Conservation (phyloP, 2,888 invertebrate genomes). For the Leptopilina drosophilae region DNA sequence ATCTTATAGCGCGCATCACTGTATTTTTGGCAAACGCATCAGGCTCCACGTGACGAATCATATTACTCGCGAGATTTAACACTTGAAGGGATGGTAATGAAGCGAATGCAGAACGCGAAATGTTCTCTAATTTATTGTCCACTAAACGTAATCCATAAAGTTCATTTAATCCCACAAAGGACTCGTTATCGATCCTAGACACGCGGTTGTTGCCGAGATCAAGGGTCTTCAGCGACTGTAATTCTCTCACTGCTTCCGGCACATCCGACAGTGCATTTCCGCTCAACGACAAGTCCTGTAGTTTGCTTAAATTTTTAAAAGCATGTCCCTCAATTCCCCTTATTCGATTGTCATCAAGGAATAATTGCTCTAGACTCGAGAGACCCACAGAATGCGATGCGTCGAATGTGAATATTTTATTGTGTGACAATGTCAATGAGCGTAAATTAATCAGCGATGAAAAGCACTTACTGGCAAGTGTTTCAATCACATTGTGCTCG, state of each 20-base stretch:
- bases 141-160: conserved; percentile 87
- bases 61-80: conserved; percentile 89
- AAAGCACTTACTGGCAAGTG: conserved; percentile 86
- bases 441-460: conserved; percentile 87
- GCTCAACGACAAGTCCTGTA: conserved; percentile 87
- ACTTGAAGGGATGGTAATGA: conserved; percentile 86
- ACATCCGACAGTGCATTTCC: conserved; percentile 85
- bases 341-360: conserved; percentile 86
- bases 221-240: conserved; percentile 85
- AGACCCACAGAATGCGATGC: conserved; percentile 85
- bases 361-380: conserved; percentile 85
- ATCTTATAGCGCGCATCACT: conserved; percentile 85
- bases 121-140: conserved; percentile 87
- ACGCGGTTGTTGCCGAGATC: conserved; percentile 91
- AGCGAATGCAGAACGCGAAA: conserved; percentile 86
- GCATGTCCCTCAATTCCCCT: conserved; percentile 83
- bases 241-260: conserved; percentile 84
- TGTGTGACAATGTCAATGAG: conserved; percentile 85
- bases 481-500: conserved; percentile 84
- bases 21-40: conserved; percentile 87
- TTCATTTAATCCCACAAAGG: conserved; percentile 86
- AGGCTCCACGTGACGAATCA: conserved; percentile 86
- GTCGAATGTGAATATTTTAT: conserved; percentile 84
- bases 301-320: conserved; percentile 85
- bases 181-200: conserved; percentile 83